phyloP scores from a whole-genome alignment of 2,888 invertebrate genomes.

The Calameuta idolon region DNA sequence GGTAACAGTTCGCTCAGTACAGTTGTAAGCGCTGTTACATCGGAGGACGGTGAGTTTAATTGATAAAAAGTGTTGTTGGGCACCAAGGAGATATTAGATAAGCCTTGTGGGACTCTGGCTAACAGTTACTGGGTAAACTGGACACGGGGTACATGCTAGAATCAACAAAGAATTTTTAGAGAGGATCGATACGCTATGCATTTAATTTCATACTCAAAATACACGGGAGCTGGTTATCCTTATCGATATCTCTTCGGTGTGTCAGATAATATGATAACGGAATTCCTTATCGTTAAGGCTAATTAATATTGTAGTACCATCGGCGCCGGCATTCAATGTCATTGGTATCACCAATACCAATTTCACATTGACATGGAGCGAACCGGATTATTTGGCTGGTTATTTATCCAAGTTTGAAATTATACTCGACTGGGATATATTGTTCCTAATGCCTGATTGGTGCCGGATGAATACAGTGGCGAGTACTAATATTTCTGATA shows the following conservation, averaged over 20 bases:
- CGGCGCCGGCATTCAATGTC: constrained; percentile 33
- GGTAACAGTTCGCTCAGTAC: constrained; percentile 43
- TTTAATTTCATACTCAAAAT: not conserved
- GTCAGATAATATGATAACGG: not conserved
- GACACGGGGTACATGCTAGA: not conserved
- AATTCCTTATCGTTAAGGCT: not conserved
- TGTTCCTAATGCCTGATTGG: constrained; percentile 42
- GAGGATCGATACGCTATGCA: not conserved
- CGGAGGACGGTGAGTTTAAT: constrained; percentile 45
- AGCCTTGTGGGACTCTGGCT: not conserved
- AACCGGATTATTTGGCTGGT: constrained; percentile 50
- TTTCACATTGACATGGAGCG: constrained; percentile 46
- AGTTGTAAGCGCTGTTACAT: constrained; percentile 33
- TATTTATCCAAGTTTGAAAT: constrained; percentile 45
- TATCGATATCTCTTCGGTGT: not conserved
- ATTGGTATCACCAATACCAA: constrained; percentile 35
- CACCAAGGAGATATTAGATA: not conserved
- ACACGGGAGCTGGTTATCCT: not conserved
- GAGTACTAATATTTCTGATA: constrained; percentile 21
- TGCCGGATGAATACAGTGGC: constrained; percentile 31
- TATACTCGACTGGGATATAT: constrained; percentile 38
- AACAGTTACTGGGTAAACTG: not conserved
- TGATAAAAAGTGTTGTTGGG: not conserved
- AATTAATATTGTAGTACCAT: constrained; percentile 39
- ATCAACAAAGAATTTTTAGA: not conserved